phyloP scores from a whole-genome alignment of 1,140 invertebrate genomes.

The Nasonia longicornis region DNA sequence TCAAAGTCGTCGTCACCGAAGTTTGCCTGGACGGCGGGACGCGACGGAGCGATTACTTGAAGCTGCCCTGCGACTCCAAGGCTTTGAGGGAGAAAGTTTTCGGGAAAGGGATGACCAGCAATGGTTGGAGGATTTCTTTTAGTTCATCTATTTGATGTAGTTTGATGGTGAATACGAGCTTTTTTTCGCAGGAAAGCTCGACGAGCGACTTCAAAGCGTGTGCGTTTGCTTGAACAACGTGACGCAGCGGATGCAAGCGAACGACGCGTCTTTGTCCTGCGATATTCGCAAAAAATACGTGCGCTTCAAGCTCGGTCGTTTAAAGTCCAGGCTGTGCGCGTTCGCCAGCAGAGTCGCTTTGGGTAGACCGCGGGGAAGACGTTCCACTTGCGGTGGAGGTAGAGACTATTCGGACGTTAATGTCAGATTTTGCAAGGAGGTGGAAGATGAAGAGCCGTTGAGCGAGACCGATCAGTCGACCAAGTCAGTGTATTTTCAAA shows the following conservation, averaged over 20 bases:
- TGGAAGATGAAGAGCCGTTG: not conserved
- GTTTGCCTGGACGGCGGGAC: not conserved
- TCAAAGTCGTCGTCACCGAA: slow-evolving; percentile 47
- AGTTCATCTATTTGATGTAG: not conserved
- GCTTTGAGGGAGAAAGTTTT: slow-evolving; percentile 17
- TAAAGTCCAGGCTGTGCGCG: not conserved
- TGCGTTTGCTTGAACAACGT: not conserved
- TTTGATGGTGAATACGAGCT: too few relatives aligned
- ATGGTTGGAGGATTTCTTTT: not conserved
- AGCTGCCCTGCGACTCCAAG: not conserved
- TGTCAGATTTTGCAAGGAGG: not conserved
- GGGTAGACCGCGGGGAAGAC: not conserved
- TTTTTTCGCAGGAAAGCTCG: not conserved
- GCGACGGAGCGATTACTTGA: not conserved
- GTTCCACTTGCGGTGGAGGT: not conserved
- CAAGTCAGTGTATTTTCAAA: not conserved
- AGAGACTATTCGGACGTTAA: too few relatives aligned
- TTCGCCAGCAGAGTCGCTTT: not conserved
- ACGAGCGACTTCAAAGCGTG: not conserved
- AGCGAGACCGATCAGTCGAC: not conserved
- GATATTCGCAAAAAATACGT: slow-evolving; percentile 20
- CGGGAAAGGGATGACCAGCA: not conserved
- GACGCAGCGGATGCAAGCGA: not conserved
- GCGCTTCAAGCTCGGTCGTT: slow-evolving; percentile 6
- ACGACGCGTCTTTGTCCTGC: not conserved